Evolutionary conservation across 2,113 vertebrate species (phyloP).

Genomic region (Barnardius zonarius): DNA sequence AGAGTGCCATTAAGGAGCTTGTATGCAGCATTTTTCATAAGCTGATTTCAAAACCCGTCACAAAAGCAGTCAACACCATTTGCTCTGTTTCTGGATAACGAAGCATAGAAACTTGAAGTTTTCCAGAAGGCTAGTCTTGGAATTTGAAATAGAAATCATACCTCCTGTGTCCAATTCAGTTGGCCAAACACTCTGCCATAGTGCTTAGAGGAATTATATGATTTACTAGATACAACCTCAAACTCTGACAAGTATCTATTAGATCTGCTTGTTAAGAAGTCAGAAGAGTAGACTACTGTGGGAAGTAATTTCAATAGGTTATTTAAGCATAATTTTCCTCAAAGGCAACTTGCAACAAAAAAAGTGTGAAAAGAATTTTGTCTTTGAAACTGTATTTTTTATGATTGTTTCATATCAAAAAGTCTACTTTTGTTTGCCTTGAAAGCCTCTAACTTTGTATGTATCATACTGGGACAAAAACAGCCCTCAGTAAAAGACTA

Average conservation of each 20-base stretch:
- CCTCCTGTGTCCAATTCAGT: neutral
- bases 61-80: neutral
- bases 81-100: neutral
- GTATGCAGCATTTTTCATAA: neutral
- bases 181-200: neutral
- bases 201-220: neutral
- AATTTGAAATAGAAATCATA: neutral
- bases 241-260: neutral
- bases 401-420: neutral
- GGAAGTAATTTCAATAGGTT: neutral
- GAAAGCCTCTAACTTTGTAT: neutral
- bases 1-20: neutral
- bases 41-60: neutral
- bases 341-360: neutral
- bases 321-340: neutral
- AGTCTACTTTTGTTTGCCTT: neutral
- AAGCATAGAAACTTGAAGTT: neutral
- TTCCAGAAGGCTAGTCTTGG: neutral
- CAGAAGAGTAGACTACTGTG: neutral
- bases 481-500: neutral
- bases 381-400: neutral
- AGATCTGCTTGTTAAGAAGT: neutral
- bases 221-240: neutral
- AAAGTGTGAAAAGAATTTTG: neutral
- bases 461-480: neutral